A percentile compares a stretch with the other conserved stretches of the same genome.
phyloP scores from a whole-genome alignment of 2,888 invertebrate species.

The Platycnemis pennipes region DNA sequence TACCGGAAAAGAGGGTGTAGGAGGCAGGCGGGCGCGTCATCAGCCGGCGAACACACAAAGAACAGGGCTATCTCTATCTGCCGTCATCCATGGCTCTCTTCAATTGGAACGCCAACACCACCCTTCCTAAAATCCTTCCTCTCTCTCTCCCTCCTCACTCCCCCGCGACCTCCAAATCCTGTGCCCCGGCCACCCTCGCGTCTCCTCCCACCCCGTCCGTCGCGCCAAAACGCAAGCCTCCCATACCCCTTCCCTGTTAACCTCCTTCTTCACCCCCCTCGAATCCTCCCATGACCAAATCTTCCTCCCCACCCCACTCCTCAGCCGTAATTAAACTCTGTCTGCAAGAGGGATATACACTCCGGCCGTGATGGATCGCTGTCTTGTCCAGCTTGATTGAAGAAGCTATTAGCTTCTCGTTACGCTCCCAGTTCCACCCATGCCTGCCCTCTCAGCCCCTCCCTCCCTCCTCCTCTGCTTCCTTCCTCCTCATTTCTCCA shows the following conservation, averaged over 20 bases:
- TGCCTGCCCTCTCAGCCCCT: not conserved
- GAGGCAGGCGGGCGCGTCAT: slow-evolving; percentile 15
- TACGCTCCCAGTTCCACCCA: slow-evolving; percentile 54
- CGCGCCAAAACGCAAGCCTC: not conserved
- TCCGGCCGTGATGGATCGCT: slow-evolving; percentile 65
- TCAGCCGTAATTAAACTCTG: slow-evolving; percentile 61
- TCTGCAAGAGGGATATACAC: slow-evolving; percentile 66
- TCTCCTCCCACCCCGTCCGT: not conserved
- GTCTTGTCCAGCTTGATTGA: slow-evolving; percentile 67
- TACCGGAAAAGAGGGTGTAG: not conserved
- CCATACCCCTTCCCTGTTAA: not conserved
- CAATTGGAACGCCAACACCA: slow-evolving; percentile 61
- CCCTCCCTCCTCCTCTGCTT: not conserved
- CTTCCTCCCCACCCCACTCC: slow-evolving; percentile 11
- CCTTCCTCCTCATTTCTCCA: not conserved
- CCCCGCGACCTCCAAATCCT: not conserved
- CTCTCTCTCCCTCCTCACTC: not conserved
- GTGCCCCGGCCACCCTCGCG: not conserved
- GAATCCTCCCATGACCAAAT: not conserved
- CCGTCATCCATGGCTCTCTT: slow-evolving; percentile 46
- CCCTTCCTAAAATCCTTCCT: not conserved
- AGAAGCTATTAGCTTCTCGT: slow-evolving; percentile 68
- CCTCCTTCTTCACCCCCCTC: not conserved
- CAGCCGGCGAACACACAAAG: slow-evolving; percentile 59
- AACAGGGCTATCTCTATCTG: slow-evolving; percentile 56